Percentiles rank a stretch among this genome's conserved stretches.
These are phyloP conservation scores for Pandemis cinnamomeana DNA, from an alignment of 2,888 invertebrate species.

Conservation along the genomic window DNA sequence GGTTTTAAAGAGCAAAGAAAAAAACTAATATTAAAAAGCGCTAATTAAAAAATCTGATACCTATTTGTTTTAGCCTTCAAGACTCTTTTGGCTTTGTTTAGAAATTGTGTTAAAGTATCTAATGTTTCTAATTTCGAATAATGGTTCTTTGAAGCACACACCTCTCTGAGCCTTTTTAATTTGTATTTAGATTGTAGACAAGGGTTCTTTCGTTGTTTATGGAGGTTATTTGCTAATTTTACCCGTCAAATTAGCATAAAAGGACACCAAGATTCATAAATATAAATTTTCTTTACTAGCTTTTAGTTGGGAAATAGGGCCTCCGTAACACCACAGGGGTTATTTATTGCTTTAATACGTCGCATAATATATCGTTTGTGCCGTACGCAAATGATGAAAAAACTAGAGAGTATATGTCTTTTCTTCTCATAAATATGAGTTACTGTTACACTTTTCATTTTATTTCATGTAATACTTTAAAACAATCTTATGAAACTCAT, in stretches of 20 bases:
- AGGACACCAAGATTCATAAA: conserved; percentile 8
- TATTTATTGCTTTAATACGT: conserved; percentile 36
- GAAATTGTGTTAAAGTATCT: background rate
- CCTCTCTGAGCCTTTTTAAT: conserved; percentile 8
- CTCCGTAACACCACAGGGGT: background rate
- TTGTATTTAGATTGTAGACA: conserved; percentile 15
- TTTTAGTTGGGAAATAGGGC: conserved; percentile 25
- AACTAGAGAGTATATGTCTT: background rate
- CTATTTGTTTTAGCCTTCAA: too few relatives aligned
- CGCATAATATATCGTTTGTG: conserved; percentile 27
- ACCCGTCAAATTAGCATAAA: conserved; percentile 31
- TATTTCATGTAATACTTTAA: too few relatives aligned
- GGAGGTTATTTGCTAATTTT: conserved; percentile 8
- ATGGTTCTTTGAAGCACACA: background rate
- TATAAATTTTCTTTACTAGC: conserved; percentile 10
- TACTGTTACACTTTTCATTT: background rate
- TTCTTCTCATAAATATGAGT: background rate
- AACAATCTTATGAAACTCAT: too few relatives aligned
- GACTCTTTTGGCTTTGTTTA: too few relatives aligned
- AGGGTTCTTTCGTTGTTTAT: background rate
- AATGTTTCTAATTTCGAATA: background rate
- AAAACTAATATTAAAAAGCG: too few relatives aligned
- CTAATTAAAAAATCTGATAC: too few relatives aligned
- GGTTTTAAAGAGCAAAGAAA: too few relatives aligned
- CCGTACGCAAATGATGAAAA: background rate